Percentiles rank a stretch among this genome's conserved stretches.
These are phyloP conservation scores for Helicolenus hilgendorfi DNA, from an alignment of 2,797 vertebrate genomes.

Conservation along the genomic window DNA sequence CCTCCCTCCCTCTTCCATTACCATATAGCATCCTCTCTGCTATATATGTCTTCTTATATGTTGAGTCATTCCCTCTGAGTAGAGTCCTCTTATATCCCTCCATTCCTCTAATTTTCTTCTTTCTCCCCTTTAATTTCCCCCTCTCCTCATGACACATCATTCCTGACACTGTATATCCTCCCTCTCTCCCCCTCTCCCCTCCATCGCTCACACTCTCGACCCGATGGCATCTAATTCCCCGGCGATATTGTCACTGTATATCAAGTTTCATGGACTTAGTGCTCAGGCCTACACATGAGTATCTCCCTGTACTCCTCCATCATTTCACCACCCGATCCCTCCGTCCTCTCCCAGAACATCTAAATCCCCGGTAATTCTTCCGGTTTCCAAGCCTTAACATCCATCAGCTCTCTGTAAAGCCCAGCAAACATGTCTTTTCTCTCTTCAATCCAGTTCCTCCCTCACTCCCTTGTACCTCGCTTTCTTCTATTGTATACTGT, in stretches of 20 bases:
- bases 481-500: not conserved
- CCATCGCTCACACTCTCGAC: conserved; percentile 25
- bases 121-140: not conserved
- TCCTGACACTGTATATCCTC: conserved; percentile 8
- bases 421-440: not conserved
- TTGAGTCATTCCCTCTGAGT: not conserved
- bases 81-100: not conserved
- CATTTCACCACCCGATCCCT: conserved; percentile 2
- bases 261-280: conserved; percentile 45
- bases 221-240: conserved; percentile 47
- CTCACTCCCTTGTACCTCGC: not conserved
- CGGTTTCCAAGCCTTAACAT: not conserved
- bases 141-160: not conserved
- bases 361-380: conserved; percentile 12
- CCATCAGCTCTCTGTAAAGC: conserved; percentile 1
- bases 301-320: conserved; percentile 2
- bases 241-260: conserved; percentile 42
- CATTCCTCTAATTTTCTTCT: not conserved
- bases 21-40: not conserved
- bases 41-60: not conserved
- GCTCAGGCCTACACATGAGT: conserved; percentile 8
- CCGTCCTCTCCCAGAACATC: not conserved
- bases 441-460: not conserved
- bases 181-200: not conserved
- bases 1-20: too few species aligned